phyloP scores from a whole-genome alignment of 2,888 invertebrate genomes.

The Apomyelois bistriatella region DNA sequence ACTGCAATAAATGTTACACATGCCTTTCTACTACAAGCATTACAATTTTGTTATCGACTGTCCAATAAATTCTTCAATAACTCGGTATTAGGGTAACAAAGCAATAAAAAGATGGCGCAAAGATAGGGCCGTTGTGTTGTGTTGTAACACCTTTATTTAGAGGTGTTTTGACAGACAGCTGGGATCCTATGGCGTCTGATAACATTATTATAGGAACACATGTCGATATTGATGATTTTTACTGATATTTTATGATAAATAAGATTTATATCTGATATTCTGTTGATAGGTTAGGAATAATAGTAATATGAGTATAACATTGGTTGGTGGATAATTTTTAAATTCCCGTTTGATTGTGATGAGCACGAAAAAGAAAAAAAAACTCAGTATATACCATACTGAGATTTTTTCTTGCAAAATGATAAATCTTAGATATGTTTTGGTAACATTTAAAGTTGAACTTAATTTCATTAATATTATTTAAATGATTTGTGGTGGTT shows the following conservation, averaged over 20 bases:
- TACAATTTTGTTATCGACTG: not conserved
- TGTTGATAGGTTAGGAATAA: slow-evolving; percentile 3
- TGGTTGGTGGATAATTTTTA: not conserved
- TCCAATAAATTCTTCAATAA: slow-evolving; percentile 19
- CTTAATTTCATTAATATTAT: no score
- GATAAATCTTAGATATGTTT: no score
- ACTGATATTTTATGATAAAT: slow-evolving; percentile 14
- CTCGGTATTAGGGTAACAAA: slow-evolving; percentile 43
- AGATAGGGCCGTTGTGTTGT: slow-evolving; percentile 48
- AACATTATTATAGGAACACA: slow-evolving; percentile 19
- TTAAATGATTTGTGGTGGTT: no score
- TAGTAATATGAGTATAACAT: not conserved
- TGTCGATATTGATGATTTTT: slow-evolving; percentile 12
- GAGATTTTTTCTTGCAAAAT: no score
- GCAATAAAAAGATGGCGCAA: slow-evolving; percentile 68
- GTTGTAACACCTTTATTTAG: slow-evolving; percentile 71
- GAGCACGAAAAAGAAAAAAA: not conserved
- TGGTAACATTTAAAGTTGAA: no score
- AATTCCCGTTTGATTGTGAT: slow-evolving; percentile 31
- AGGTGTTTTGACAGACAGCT: slow-evolving; percentile 72
- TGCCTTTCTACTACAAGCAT: no score
- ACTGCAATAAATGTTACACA: no score
- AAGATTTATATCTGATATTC: slow-evolving; percentile 30
- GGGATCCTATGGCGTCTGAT: slow-evolving; percentile 48
- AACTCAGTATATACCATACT: no score